These are phyloP conservation scores for Listronotus bonariensis DNA, from an alignment of 1,140 invertebrate species.

Conservation along the genomic window DNA sequence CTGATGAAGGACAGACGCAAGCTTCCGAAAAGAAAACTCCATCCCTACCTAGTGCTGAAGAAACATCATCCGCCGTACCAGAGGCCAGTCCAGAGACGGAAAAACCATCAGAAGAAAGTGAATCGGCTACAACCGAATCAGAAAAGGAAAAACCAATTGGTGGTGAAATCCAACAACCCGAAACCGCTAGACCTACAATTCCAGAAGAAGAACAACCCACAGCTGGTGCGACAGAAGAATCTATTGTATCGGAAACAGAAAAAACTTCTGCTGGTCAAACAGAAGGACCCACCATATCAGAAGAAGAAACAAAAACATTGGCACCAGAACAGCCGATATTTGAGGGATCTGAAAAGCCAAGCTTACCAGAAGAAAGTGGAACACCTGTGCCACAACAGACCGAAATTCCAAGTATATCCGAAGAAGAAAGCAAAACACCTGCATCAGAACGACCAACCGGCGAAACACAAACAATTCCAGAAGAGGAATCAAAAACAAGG, in stretches of 20 bases:
- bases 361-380: conserved; percentile 11
- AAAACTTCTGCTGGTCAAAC: neutral
- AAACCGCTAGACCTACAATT: too few relatives aligned
- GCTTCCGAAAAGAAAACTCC: too few relatives aligned
- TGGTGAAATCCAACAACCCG: too few relatives aligned
- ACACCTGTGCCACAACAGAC: neutral
- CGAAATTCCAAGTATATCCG: conserved; percentile 9
- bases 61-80: too few relatives aligned
- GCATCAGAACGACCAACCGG: conserved; percentile 26
- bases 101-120: conserved; percentile 8
- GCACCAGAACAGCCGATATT: neutral
- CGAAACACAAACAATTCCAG: conserved; percentile 18
- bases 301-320: neutral
- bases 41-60: too few relatives aligned
- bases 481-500: conserved; percentile 37
- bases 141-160: conserved; percentile 12
- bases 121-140: conserved; percentile 15
- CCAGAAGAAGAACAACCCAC: too few relatives aligned
- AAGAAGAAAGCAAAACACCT: conserved; percentile 24
- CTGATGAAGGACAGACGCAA: neutral
- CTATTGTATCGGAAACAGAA: neutral
- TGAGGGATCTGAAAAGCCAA: conserved; percentile 2
- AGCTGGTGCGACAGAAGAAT: too few relatives aligned
- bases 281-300: neutral
- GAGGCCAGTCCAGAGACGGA: conserved; percentile 1